These are phyloP conservation scores for Astatoreochromis straeleni DNA, from an alignment of 2,113 vertebrate genomes.

Conservation along the genomic window DNA sequence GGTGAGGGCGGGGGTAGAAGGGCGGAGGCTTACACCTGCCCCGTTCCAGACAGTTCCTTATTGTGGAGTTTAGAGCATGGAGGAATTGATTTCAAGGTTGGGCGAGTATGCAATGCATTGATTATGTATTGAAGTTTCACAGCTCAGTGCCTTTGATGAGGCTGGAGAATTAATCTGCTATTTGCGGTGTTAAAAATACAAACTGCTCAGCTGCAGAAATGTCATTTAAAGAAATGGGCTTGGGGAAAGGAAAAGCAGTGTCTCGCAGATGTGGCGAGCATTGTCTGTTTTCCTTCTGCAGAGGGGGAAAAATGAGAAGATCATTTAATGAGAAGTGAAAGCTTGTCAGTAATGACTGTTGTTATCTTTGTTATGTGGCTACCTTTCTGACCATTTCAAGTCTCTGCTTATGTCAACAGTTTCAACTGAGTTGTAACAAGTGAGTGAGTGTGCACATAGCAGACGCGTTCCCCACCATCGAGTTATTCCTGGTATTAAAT, in stretches of 20 bases:
- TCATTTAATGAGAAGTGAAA: slow-evolving; percentile 21
- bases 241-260: background rate
- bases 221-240: background rate
- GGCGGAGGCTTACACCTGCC: slow-evolving; percentile 46
- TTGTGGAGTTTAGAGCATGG: slow-evolving; percentile 10
- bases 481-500: slow-evolving; percentile 17
- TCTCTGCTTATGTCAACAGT: slow-evolving; percentile 9
- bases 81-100: slow-evolving; percentile 22
- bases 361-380: slow-evolving; percentile 5
- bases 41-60: slow-evolving; percentile 13
- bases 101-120: slow-evolving; percentile 16
- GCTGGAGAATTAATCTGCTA: slow-evolving; percentile 23
- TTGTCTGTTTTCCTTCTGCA: background rate
- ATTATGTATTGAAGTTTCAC: slow-evolving; percentile 15
- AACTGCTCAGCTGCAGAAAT: background rate
- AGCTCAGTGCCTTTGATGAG: slow-evolving; percentile 11
- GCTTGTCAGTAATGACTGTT: slow-evolving; percentile 14
- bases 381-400: slow-evolving; percentile 1
- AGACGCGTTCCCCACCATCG: background rate
- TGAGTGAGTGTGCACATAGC: background rate
- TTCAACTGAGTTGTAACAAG: slow-evolving; percentile 5
- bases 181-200: slow-evolving; percentile 24
- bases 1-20: background rate
- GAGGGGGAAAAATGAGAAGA: background rate
- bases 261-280: background rate